Evolutionary conservation across 92 coral and sea anemone genomes (phyloP), one percentile per base, ranked within the genome.

Genomic region (Heteractis magnifica): DNA sequence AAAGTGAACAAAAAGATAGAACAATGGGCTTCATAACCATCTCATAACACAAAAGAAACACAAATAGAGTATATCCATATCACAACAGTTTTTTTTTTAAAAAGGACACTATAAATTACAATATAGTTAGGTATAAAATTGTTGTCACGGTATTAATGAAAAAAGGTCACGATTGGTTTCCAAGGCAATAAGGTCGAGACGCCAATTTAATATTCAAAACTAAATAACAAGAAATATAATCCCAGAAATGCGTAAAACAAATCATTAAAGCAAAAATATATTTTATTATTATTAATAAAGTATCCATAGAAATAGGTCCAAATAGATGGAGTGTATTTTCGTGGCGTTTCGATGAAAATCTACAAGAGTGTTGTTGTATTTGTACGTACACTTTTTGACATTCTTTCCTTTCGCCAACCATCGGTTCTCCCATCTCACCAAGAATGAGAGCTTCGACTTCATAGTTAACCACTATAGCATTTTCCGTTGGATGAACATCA

Each of bases 401-500:
- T 85, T 96, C 97, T 78, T 96, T 96, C 88, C 97, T 90, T 83
- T 96, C 99, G 41, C 98, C 98, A 75, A 96, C 88, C 99, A 96
- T 96, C 10, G 99, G 98, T 81, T 96, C 99, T 9, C 99, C 99
- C 90, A 96, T 77, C 85, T 94, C 98, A 55, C 99, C 99, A 83
- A 96, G 99, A 77, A 96, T 96, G 51, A 95, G 92, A 10, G 99
- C 99, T 82, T 96, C 99, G 89, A 96, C 90, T 82, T 96, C 99
- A 96, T 96, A 96, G 85, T 96, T 96, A 34, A 96, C 99, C 26
- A 96, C 92, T 65, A 96, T 94, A 7, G 99, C 99, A 51, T 96
- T 96, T 92, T 96, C 99, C 56, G 99, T 94, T 65, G 99, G 99
- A 84, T 96, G 99, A 15, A 94, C 94, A 92, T 96, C 99, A 84